Conservation (phyloP, 37 sponge, comb jelly and placozoan genomes). For the Spongia lamella region DNA sequence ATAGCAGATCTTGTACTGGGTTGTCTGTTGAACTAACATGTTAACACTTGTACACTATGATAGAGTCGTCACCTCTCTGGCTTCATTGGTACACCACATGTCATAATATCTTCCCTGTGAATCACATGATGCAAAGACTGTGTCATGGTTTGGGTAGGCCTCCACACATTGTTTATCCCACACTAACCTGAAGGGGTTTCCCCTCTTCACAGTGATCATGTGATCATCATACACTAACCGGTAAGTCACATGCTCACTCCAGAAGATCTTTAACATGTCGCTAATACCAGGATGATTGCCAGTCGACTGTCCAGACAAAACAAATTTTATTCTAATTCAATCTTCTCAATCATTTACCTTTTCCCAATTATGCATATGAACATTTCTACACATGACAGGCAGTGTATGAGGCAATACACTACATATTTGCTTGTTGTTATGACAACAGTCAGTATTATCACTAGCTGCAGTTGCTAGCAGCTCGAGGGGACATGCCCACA, state of each 20-base stretch:
- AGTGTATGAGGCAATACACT: too few species aligned
- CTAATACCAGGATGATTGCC: neutral
- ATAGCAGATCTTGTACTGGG: too few species aligned
- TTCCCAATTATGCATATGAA: too few species aligned
- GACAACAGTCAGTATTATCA: too few species aligned
- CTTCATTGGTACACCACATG: constrained; percentile 12
- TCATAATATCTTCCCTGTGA: constrained; percentile 29
- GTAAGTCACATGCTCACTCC: constrained; percentile 10
- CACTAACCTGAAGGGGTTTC: neutral
- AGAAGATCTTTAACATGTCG: constrained; percentile 6
- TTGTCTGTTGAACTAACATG: too few species aligned
- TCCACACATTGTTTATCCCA: constrained; percentile 21
- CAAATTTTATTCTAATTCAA: too few species aligned
- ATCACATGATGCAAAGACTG: constrained; percentile 23
- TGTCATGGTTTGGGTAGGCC: constrained; percentile 11
- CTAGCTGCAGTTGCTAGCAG: too few species aligned
- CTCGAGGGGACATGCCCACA: constrained; percentile 6
- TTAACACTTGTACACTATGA: too few species aligned
- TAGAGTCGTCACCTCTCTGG: neutral
- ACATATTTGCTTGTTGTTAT: too few species aligned
- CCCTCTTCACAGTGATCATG: neutral
- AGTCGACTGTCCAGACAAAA: too few species aligned
- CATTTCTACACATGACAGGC: too few species aligned
- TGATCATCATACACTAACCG: constrained; percentile 3
- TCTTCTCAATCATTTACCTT: too few species aligned